Evolutionary conservation across 2,888 invertebrate genomes (phyloP).

Genomic region (Clunio marinus): DNA sequence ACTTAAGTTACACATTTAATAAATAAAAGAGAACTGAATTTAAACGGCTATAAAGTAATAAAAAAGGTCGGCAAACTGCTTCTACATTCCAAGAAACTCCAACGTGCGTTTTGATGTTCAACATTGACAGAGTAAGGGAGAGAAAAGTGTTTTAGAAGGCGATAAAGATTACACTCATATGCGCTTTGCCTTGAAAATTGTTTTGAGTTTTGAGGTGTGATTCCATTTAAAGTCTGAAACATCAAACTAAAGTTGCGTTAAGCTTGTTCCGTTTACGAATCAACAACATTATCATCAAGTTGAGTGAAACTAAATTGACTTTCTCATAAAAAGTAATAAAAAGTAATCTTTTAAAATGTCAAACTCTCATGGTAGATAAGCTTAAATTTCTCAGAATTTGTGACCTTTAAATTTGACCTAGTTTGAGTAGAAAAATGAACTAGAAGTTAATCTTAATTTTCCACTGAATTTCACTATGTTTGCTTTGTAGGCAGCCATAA

Average conservation of each 20-base stretch:
- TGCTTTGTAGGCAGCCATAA: conserved; percentile 13
- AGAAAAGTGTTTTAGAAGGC: neutral
- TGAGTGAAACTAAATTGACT: neutral
- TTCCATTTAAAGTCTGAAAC: neutral
- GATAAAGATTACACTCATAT: conserved; percentile 21
- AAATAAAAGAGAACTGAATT: conserved; percentile 18
- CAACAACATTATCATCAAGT: neutral
- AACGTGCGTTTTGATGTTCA: conserved; percentile 24
- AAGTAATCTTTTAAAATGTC: too few species aligned
- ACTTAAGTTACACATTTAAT: too few species aligned
- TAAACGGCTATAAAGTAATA: conserved; percentile 26
- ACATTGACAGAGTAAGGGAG: conserved; percentile 13
- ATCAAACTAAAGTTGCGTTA: conserved; percentile 21
- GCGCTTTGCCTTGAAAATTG: conserved; percentile 17
- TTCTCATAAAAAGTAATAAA: too few species aligned
- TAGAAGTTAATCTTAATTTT: conserved; percentile 14
- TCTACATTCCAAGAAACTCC: conserved; percentile 32
- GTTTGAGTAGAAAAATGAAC: conserved; percentile 20
- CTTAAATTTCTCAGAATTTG: too few species aligned
- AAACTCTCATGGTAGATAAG: too few species aligned
- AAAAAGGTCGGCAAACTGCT: conserved; percentile 25
- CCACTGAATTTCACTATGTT: neutral
- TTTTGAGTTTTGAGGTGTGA: conserved; percentile 19
- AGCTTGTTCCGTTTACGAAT: neutral
- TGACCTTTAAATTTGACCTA: conserved; percentile 5